Base-by-base conservation (phyloP, 1,140 invertebrate genomes). In the Aculops lycopersici region DNA sequence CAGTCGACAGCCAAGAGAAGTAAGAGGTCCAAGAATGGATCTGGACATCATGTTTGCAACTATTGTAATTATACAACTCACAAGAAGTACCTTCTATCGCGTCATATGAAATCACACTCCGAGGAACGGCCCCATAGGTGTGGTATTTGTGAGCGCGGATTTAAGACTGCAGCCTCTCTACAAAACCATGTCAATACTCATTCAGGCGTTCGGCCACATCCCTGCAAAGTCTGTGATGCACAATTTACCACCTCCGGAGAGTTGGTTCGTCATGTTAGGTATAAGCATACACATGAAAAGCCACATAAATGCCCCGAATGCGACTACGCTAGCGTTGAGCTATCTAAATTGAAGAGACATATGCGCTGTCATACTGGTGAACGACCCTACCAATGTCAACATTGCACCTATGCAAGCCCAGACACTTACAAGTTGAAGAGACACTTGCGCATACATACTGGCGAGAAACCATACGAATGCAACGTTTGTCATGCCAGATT, bases 141-240 rank as follows among this genome's bases (percentile, higher is more conserved):
- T 55, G 71, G 69, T 37, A 76, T 90, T 17, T 94, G 84, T 58
- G 79, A 86, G 49, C 64, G 81, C 37, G 81, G 80, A 4, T 95
- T 95, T 52, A 94, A 92, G 59, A 86, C 84, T 0, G 53, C 78
- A 16, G 77, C 80, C 1, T 84, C 81, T 0, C 58, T 94, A 18
- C 74, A 86, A 49, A 95, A 92, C 55, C 84, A 94, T 56, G 70
- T 86, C 2, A 92, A 92, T 55, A 92, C 81, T 43, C 86, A 95
- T 55, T 86, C 83, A 19, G 84, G 84, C 31, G 76, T 75, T 4
- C 80, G 88, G 52, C 86, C 86, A 0, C 81, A 92, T 58, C 67
- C 72, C 35, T 95, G 86, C 60, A 84, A 83, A 58, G 74, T 66
- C 52, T 94, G 86, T 58, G 74, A 80, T 8, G 73, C 74, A 46